phyloP scores from a whole-genome alignment of 64 coral and sea anemone genomes.

The Acropora yongei region DNA sequence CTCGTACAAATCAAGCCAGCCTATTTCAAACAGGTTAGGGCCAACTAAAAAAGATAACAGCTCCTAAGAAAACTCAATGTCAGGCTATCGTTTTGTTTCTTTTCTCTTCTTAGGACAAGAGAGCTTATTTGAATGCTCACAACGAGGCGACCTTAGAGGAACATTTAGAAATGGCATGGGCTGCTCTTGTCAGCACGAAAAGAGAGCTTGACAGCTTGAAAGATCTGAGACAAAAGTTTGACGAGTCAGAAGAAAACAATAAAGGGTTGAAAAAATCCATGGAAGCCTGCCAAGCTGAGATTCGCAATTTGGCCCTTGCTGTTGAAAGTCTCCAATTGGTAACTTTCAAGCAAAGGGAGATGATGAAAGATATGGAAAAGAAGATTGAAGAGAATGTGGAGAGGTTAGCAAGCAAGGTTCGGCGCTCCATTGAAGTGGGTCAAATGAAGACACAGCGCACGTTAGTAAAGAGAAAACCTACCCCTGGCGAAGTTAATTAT shows the following conservation, averaged over 20 bases:
- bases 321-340: neutral
- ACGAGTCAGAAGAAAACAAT: constrained; percentile 5
- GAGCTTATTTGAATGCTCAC: constrained; percentile 9
- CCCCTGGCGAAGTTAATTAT: too few species aligned
- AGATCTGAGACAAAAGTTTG: neutral
- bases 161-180: constrained; percentile 30
- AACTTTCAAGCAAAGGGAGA: neutral
- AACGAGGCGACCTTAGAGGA: constrained; percentile 8
- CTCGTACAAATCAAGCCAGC: too few species aligned
- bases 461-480: too few species aligned
- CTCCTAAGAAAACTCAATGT: too few species aligned
- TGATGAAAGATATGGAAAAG: neutral
- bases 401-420: neutral
- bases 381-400: neutral
- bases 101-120: constrained; percentile 33
- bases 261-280: neutral
- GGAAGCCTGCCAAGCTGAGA: neutral
- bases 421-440: too few species aligned
- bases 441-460: too few species aligned
- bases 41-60: too few species aligned
- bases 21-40: too few species aligned
- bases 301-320: constrained; percentile 13
- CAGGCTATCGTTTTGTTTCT: neutral
- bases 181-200: neutral
- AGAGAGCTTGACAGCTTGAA: constrained; percentile 2